phyloP scores from a whole-genome alignment of 2,797 vertebrate genomes.

The Eospalax fontanierii region DNA sequence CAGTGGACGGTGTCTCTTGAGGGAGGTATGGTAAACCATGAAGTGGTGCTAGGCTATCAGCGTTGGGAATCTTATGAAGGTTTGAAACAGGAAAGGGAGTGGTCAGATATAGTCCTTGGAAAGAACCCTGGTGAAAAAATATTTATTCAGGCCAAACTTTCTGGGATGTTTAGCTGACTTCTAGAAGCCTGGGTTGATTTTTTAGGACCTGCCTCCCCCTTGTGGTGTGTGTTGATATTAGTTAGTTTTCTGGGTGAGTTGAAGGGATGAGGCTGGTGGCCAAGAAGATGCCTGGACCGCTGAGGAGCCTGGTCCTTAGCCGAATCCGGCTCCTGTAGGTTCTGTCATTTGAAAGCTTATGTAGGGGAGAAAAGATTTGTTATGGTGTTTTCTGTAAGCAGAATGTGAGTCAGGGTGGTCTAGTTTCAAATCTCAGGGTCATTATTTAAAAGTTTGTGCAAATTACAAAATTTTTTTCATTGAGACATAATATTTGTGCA shows the following conservation, averaged over 20 bases:
- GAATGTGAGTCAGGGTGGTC: conserved; percentile 19
- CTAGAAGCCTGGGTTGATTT: not conserved
- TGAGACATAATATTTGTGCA: not conserved
- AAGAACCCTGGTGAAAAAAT: conserved; percentile 12
- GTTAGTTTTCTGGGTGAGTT: not conserved
- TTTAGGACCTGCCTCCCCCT: conserved; percentile 60
- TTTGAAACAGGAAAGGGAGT: not conserved
- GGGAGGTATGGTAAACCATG: not conserved
- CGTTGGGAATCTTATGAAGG: not conserved
- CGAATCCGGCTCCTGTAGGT: not conserved
- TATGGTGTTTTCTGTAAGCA: conserved; percentile 27
- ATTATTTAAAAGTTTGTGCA: conserved; percentile 27
- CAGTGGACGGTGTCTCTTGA: not conserved
- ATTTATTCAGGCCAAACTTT: conserved; percentile 49
- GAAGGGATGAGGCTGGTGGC: not conserved
- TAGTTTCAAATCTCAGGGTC: conserved; percentile 27
- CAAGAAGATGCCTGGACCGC: not conserved
- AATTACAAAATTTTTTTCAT: not conserved
- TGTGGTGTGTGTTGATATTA: conserved; percentile 57
- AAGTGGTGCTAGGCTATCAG: not conserved
- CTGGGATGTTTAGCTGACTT: not conserved
- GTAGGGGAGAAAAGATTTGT: not conserved
- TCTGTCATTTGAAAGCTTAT: conserved; percentile 17
- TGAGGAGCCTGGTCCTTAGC: not conserved
- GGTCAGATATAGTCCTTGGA: conserved; percentile 49